phyloP scores from a whole-genome alignment of 2,113 vertebrate species.

The Dascyllus trimaculatus region DNA sequence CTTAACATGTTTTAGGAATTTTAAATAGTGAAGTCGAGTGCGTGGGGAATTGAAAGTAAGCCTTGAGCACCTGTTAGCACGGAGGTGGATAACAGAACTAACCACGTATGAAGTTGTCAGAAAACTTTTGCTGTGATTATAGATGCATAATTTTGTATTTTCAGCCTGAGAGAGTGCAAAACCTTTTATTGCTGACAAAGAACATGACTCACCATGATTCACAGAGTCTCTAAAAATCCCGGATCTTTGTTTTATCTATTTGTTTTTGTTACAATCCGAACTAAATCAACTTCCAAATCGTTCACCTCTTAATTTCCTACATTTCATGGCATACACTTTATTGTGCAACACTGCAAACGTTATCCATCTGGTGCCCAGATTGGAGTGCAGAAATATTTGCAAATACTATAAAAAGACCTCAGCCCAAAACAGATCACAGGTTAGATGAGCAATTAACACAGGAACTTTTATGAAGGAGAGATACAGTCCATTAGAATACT shows the following conservation, averaged over 20 bases:
- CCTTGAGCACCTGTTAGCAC: too few species aligned
- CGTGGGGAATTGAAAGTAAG: too few species aligned
- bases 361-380: too few species aligned
- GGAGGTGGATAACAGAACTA: too few species aligned
- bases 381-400: neutral
- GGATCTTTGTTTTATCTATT: neutral
- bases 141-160: neutral
- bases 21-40: too few species aligned
- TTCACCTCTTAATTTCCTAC: too few species aligned
- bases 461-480: too few species aligned
- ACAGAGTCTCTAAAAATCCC: neutral
- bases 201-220: neutral
- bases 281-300: neutral
- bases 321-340: neutral
- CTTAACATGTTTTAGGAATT: too few species aligned
- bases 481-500: too few species aligned
- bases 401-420: neutral
- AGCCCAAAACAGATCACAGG: too few species aligned
- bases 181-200: constrained; percentile 11
- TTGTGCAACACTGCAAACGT: neutral
- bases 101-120: neutral
- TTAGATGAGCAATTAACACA: too few species aligned
- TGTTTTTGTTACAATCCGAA: constrained; percentile 3
- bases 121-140: neutral
- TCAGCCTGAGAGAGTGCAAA: neutral